phyloP scores from a whole-genome alignment of 2,888 invertebrate species.

The Odontocolon sp. region DNA sequence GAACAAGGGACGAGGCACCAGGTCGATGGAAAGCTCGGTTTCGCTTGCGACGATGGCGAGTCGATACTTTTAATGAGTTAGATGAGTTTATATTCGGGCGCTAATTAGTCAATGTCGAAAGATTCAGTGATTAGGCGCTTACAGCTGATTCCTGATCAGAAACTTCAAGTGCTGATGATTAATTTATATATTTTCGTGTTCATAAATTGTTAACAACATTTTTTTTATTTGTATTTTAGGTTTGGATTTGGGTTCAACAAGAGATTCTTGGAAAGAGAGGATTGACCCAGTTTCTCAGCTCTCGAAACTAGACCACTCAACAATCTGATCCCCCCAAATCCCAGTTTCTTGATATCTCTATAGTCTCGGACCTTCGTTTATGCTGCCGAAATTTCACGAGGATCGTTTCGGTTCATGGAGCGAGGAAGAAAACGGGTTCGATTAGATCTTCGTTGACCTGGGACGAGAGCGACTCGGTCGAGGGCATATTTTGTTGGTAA shows the following conservation, averaged over 20 bases:
- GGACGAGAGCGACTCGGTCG: constrained; percentile 25
- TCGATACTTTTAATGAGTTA: too few relatives aligned
- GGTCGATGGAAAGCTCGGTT: too few relatives aligned
- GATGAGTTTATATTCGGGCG: too few relatives aligned
- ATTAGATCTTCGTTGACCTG: constrained; percentile 12
- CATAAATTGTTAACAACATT: not conserved
- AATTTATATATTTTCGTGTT: not conserved
- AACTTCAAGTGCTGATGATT: too few relatives aligned
- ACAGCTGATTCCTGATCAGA: too few relatives aligned
- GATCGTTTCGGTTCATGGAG: not conserved
- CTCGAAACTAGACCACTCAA: constrained; percentile 7
- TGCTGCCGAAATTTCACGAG: not conserved
- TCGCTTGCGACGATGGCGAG: too few relatives aligned
- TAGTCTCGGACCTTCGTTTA: not conserved
- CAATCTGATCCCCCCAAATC: constrained; percentile 24
- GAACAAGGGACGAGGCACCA: too few relatives aligned
- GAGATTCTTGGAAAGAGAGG: constrained; percentile 33
- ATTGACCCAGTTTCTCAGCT: constrained; percentile 57
- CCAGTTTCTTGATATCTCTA: constrained; percentile 47
- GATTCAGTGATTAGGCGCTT: too few relatives aligned
- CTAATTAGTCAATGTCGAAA: too few relatives aligned
- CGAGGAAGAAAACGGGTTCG: not conserved
- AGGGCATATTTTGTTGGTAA: constrained; percentile 44
- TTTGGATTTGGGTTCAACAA: not conserved
- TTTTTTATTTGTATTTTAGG: not conserved